phyloP scores from a whole-genome alignment of 2,797 vertebrate genomes.

The Catharus ustulatus region DNA sequence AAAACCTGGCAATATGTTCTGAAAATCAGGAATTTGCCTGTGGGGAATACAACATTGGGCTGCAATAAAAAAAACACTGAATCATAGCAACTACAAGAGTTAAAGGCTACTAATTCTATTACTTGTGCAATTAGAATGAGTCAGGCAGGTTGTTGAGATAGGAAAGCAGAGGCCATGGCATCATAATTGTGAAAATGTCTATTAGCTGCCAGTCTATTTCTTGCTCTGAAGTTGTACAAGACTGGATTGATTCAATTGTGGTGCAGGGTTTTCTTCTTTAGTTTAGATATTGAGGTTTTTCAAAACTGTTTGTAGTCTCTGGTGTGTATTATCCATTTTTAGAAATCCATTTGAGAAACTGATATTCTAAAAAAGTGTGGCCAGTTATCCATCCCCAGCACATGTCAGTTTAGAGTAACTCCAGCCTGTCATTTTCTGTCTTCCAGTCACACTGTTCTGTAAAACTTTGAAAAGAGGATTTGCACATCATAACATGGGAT shows the following conservation, averaged over 20 bases:
- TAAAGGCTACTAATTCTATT: not conserved
- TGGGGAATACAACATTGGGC: not conserved
- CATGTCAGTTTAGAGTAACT: not conserved
- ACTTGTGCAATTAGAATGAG: not conserved
- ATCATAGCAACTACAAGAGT: not conserved
- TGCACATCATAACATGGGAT: not conserved
- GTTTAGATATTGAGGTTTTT: not conserved
- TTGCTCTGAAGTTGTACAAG: not conserved
- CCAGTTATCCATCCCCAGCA: not conserved
- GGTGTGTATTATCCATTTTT: not conserved
- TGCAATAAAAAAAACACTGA: not conserved
- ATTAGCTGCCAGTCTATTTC: not conserved
- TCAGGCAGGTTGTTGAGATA: not conserved
- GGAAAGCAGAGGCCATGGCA: not conserved
- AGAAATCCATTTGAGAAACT: not conserved
- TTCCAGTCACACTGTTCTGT: not conserved
- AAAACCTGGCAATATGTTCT: not conserved
- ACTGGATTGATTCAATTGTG: not conserved
- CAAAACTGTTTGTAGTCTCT: not conserved
- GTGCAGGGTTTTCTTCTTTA: rapidly evolving
- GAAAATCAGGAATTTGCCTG: not conserved
- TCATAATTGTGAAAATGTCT: not conserved
- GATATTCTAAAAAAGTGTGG: not conserved
- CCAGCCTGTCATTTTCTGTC: not conserved
- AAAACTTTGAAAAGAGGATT: not conserved